Percentiles rank a stretch among this genome's conserved stretches.
phyloP scores from a whole-genome alignment of 2,113 vertebrate genomes.

The Conger conger region DNA sequence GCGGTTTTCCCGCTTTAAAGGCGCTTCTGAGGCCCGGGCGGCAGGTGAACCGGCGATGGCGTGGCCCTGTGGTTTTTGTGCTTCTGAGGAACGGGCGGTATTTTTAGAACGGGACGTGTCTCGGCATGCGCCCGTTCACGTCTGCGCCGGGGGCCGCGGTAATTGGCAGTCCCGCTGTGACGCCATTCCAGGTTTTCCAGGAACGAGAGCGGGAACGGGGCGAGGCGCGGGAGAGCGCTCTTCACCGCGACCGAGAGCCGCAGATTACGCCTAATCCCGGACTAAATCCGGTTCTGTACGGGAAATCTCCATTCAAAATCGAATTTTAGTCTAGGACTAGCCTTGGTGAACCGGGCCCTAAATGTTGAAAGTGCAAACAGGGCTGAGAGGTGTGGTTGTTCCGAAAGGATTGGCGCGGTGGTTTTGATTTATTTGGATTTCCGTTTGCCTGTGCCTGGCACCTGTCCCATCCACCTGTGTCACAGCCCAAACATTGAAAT shows the following conservation, averaged over 20 bases:
- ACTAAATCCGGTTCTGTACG: no score
- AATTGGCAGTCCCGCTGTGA: neutral
- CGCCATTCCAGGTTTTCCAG: neutral
- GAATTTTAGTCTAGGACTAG: no score
- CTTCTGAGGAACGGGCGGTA: neutral
- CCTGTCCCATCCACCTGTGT: no score
- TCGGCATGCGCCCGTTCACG: neutral
- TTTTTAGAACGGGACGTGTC: neutral
- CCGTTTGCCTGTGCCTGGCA: neutral
- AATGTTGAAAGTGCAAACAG: no score
- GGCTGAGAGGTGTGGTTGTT: neutral
- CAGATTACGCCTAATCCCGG: no score
- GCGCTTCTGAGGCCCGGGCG: neutral
- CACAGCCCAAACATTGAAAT: no score
- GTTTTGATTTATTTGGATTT: neutral
- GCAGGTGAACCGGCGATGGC: neutral
- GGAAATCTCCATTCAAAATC: no score
- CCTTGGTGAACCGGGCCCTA: no score
- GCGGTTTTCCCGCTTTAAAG: neutral
- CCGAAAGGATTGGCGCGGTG: neutral
- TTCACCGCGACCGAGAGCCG: no score
- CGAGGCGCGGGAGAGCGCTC: neutral
- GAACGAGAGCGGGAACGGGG: neutral
- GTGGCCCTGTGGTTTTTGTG: neutral
- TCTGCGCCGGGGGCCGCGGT: neutral